phyloP scores from a whole-genome alignment of 2,797 vertebrate species.

The Chromis chromis region DNA sequence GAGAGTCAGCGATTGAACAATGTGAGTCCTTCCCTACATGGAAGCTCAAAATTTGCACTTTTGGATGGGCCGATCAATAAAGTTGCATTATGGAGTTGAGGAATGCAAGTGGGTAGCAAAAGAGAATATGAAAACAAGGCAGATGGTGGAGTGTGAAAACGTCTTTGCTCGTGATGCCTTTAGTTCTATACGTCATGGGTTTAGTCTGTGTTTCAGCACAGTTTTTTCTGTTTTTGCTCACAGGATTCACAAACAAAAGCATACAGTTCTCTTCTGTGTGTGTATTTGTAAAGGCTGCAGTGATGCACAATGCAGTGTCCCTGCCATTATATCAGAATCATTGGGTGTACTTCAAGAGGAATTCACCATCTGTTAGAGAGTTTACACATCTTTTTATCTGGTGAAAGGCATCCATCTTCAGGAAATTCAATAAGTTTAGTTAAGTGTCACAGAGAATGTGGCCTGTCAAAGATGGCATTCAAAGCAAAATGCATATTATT shows the following conservation, averaged over 20 bases:
- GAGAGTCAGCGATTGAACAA: constrained; percentile 8
- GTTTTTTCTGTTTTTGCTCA: background rate
- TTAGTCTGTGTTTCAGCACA: constrained; percentile 5
- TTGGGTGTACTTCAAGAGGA: background rate
- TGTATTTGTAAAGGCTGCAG: background rate
- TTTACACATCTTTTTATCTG: background rate
- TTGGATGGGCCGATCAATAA: background rate
- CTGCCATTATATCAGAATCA: background rate
- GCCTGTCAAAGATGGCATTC: background rate
- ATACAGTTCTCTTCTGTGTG: background rate
- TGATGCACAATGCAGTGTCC: background rate
- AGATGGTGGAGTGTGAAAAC: background rate
- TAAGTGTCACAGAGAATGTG: background rate
- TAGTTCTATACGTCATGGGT: background rate
- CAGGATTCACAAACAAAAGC: constrained; percentile 4
- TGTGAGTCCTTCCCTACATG: background rate
- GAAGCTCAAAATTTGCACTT: constrained; percentile 14
- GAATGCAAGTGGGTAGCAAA: background rate
- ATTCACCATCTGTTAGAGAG: background rate
- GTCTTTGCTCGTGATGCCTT: background rate
- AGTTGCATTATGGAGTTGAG: background rate
- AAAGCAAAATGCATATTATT: constrained; percentile 4
- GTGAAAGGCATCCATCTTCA: background rate
- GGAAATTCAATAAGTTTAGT: background rate
- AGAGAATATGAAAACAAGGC: background rate